Base-by-base conservation (phyloP, 2,797 vertebrate species). In the Mycteria americana region DNA sequence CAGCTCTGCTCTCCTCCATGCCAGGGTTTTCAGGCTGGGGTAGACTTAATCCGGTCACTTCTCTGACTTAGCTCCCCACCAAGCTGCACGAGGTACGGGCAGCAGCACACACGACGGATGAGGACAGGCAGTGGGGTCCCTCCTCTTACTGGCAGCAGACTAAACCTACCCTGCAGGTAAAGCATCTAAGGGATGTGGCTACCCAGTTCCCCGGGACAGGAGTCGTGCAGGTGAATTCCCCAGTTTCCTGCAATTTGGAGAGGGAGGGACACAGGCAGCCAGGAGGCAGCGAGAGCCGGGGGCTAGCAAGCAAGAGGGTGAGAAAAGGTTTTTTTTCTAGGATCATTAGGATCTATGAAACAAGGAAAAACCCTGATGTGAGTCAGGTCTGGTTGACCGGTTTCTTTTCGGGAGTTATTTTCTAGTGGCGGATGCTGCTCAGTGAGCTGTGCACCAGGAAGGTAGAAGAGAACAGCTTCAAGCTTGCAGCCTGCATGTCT, bases 331-430 rank as follows among this genome's bases (percentile, higher is more conserved):
- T 59, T 59, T 57, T 39, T 56, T 5, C 25, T 70, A 25, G 41
- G 15, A 64, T 53, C 18, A 25, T 64, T 48, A 72, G 62, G 37
- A 70, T 53, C 56, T 53, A 43, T n/a, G 56, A 91, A 94, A 86
- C 16, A 88, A 48, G 14, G 27, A 27, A 88, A 83, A 80, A n/a
- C 7, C 11, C 43, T 51, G 43, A 77, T 0, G 1, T 0, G 0
- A 72, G 21, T 33, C 31, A 92, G 60, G 31, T 64, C 41, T 69
- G n/a, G 27, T 22, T 57, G 50, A 39, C 30, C 0, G 0, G 39
- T 57, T 85, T 72, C 16, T 56, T 75, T 69, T 28, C 2, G 2
- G 30, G 45, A 63, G 50, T 70, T 48, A 18, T 51, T 28, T 85
- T 93, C 56, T 14, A 88, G 57, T 18, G 72, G 22, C 0, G 4